Percentiles rank a stretch among this genome's conserved stretches.
phyloP scores from a whole-genome alignment of 2,888 invertebrate species.

The Azorinus chamasolen region DNA sequence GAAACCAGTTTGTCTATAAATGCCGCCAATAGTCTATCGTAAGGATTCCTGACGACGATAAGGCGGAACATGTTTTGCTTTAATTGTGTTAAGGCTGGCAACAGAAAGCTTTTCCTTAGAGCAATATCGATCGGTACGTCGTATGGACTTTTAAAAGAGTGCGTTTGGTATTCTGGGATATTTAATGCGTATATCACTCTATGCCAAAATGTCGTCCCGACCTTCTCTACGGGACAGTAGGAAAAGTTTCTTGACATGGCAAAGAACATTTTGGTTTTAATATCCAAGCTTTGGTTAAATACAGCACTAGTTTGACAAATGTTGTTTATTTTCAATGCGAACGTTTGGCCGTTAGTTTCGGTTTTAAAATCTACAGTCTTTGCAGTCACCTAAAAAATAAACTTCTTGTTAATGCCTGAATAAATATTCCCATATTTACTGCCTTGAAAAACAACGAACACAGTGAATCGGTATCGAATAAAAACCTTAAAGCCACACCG shows the following conservation, averaged over 20 bases:
- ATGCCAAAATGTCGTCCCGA: constrained; percentile 53
- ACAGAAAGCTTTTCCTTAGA: constrained; percentile 18
- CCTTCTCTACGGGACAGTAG: constrained; percentile 55
- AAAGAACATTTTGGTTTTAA: constrained; percentile 16
- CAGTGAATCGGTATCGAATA: no score
- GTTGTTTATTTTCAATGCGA: no score
- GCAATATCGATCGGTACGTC: constrained; percentile 44
- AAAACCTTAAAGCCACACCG: no score
- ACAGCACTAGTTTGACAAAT: no score
- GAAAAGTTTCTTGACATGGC: constrained; percentile 18
- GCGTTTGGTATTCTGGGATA: background rate
- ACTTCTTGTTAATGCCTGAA: no score
- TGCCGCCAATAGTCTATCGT: constrained; percentile 45
- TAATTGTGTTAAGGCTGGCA: no score
- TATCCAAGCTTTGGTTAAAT: no score
- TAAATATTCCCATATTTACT: no score
- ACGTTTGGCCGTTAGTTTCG: no score
- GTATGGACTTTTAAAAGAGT: constrained; percentile 38
- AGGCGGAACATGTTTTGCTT: constrained; percentile 47
- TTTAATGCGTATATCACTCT: constrained; percentile 40
- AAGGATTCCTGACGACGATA: constrained; percentile 52
- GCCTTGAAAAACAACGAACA: no score
- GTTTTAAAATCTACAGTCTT: no score
- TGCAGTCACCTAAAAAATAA: no score
- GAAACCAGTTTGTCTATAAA: constrained; percentile 55